phyloP scores from a whole-genome alignment of 2,888 invertebrate species.

The Sepiola atlantica region DNA sequence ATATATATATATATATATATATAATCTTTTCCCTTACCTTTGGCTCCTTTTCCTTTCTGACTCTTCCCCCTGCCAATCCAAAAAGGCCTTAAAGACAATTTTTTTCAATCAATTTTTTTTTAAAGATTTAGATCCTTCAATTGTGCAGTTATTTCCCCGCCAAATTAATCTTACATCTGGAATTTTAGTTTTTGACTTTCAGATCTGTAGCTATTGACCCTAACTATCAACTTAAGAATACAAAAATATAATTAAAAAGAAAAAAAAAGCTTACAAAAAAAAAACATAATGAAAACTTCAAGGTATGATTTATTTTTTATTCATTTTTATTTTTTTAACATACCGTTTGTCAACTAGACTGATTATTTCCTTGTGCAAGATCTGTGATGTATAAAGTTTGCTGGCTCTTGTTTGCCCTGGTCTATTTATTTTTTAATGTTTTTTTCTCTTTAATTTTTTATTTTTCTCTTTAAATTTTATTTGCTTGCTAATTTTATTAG shows the following conservation, averaged over 20 bases:
- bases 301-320: not conserved
- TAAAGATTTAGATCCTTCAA: not conserved
- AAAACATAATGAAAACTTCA: not conserved
- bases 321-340: not conserved
- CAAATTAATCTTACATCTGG: not conserved
- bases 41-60: not conserved
- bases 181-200: conserved; percentile 16
- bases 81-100: not conserved
- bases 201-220: not conserved
- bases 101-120: too few species aligned
- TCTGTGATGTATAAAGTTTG: not conserved
- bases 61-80: not conserved
- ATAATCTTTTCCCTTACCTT: not conserved
- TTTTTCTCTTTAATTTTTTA: not conserved
- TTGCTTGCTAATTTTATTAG: not conserved
- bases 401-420: not conserved
- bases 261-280: not conserved
- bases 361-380: not conserved
- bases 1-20: too few species aligned
- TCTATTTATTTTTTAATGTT: not conserved
- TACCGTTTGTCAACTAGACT: not conserved
- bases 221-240: not conserved
- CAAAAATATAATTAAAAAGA: not conserved
- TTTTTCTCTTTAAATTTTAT: not conserved
- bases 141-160: not conserved